A percentile compares a stretch with the other conserved stretches of the same genome.
Conservation (phyloP, 2,113 vertebrate genomes). For the Heliornis fulica region DNA sequence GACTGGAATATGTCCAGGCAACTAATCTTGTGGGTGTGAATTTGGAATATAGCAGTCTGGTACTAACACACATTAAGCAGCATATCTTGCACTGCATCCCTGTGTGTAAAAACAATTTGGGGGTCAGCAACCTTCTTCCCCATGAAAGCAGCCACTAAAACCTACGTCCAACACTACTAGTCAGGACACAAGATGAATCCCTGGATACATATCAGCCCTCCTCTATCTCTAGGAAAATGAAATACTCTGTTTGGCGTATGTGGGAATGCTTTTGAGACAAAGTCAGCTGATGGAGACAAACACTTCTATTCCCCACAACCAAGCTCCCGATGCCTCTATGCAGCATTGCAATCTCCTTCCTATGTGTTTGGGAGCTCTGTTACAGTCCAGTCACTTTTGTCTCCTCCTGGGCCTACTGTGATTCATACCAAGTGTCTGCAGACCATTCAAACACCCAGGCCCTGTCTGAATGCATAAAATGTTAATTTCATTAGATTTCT, state of each 20-base stretch:
- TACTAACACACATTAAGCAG: not conserved
- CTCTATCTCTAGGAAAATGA: not conserved
- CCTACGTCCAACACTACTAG: not conserved
- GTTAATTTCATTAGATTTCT: conserved; percentile 78
- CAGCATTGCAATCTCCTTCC: not conserved
- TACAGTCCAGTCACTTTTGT: not conserved
- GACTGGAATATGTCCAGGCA: not conserved
- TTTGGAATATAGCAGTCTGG: not conserved
- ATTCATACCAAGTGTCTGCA: conserved; percentile 20
- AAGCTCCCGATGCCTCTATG: not conserved
- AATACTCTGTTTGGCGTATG: not conserved
- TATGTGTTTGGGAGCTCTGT: not conserved
- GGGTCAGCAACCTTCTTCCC: not conserved
- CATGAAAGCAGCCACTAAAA: not conserved
- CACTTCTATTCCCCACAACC: not conserved
- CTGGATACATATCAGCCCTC: not conserved
- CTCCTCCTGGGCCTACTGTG: not conserved
- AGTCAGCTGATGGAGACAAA: not conserved
- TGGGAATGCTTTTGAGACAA: not conserved
- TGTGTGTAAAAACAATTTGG: not conserved
- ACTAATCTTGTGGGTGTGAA: not conserved
- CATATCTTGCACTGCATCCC: not conserved
- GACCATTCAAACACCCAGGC: not conserved
- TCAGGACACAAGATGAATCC: not conserved
- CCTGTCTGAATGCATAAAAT: conserved; percentile 60